These are phyloP conservation scores for Amphilophus citrinellus DNA, from an alignment of 2,113 vertebrate genomes.

Conservation along the genomic window DNA sequence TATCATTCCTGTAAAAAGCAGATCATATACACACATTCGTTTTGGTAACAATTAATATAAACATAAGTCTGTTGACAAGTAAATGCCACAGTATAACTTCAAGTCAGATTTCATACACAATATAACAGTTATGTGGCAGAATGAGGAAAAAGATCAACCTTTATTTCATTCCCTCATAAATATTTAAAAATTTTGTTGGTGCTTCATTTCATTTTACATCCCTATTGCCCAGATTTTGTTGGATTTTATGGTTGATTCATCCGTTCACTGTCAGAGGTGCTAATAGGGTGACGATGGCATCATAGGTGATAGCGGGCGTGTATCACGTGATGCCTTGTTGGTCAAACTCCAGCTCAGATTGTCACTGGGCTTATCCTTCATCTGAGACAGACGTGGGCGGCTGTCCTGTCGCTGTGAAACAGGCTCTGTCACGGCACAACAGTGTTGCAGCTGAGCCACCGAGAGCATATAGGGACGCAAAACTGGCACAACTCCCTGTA, in stretches of 20 bases:
- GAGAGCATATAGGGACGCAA: constrained; percentile 56
- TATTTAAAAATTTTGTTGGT: constrained; percentile 9
- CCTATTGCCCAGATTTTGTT: constrained; percentile 15
- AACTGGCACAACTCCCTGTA: constrained; percentile 22
- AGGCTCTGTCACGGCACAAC: constrained; percentile 58
- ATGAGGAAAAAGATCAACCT: not conserved
- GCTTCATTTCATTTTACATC: constrained; percentile 8
- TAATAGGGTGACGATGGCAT: constrained; percentile 63
- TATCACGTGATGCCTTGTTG: constrained; percentile 57
- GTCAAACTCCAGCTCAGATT: constrained; percentile 33
- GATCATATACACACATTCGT: not conserved
- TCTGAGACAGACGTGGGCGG: constrained; percentile 68
- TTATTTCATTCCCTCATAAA: not conserved
- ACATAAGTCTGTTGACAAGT: not conserved
- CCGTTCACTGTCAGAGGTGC: constrained; percentile 48
- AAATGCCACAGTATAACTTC: not conserved
- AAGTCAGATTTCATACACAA: not conserved
- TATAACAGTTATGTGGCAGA: not conserved
- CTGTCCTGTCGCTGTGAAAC: constrained; percentile 52
- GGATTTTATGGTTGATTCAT: constrained; percentile 22
- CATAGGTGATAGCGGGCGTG: constrained; percentile 60
- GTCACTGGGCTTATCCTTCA: constrained; percentile 57
- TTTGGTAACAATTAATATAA: not conserved
- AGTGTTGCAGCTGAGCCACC: constrained; percentile 65
- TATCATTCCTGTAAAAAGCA: not conserved